Conservation (phyloP, 2,113 vertebrate genomes). For the Buteo buteo region DNA sequence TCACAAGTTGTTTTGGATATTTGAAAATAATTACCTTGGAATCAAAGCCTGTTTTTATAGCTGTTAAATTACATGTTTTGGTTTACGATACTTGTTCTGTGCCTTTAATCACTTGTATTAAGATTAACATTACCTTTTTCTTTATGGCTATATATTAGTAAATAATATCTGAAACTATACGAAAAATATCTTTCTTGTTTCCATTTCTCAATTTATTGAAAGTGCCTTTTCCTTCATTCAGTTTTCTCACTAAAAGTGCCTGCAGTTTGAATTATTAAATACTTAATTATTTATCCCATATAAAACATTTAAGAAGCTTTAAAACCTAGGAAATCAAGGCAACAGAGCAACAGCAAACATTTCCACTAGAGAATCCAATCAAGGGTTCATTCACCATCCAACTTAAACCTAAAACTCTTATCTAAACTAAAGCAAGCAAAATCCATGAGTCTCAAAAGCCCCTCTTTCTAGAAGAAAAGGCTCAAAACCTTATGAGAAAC, state of each 20-base stretch:
- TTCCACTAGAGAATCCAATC: not conserved
- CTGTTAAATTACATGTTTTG: not conserved
- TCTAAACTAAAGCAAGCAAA: slow-evolving; percentile 65
- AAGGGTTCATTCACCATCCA: not conserved
- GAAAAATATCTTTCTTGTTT: not conserved
- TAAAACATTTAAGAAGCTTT: not conserved
- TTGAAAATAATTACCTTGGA: not conserved
- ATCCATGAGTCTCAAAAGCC: slow-evolving; percentile 52
- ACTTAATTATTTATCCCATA: not conserved
- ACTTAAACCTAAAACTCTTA: slow-evolving; percentile 16
- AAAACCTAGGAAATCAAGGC: not conserved
- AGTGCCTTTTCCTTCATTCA: not conserved
- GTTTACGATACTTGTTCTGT: not conserved
- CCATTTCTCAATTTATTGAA: not conserved
- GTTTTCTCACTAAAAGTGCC: not conserved
- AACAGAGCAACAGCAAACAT: not conserved
- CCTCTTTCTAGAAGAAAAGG: slow-evolving; percentile 41
- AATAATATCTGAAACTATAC: not conserved
- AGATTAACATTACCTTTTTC: not conserved
- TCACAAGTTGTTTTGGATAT: not conserved
- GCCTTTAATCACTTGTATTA: not conserved
- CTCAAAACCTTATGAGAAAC: slow-evolving; percentile 51
- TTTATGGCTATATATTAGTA: not conserved
- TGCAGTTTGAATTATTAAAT: not conserved
- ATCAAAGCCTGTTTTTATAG: not conserved